Conservation (phyloP, 2,888 invertebrate species). For the Pammene aurita region DNA sequence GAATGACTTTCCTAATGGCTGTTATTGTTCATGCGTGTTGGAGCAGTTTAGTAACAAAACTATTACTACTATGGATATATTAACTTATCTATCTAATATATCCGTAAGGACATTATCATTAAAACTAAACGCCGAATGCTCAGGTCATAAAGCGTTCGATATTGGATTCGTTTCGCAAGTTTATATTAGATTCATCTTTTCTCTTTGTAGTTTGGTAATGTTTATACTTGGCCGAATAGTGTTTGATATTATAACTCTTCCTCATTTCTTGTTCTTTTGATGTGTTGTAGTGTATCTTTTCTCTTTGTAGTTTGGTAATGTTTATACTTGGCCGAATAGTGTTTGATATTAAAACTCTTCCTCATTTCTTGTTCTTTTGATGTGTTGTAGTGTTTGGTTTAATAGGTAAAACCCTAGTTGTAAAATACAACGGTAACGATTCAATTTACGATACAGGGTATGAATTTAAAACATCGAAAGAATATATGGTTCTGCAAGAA, state of each 20-base stretch:
- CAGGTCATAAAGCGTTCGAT: not conserved
- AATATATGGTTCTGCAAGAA: no score
- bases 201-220: constrained; percentile 6
- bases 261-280: not conserved
- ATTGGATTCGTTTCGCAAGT: not conserved
- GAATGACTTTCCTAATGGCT: no score
- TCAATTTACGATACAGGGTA: no score
- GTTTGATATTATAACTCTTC: not conserved
- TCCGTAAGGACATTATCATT: not conserved
- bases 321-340: not conserved
- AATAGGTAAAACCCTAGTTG: no score
- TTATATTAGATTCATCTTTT: constrained; percentile 2
- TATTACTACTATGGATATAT: no score
- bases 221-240: not conserved
- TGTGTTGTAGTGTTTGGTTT: no score
- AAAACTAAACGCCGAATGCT: not conserved
- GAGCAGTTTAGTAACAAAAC: no score
- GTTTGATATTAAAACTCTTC: not conserved
- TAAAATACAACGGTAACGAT: no score
- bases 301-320: constrained; percentile 6
- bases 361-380: not conserved
- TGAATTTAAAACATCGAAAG: no score
- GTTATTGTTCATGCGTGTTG: no score
- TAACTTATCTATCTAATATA: no score
- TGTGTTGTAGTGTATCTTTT: no score